Percentiles rank a stretch among this genome's conserved stretches.
Conservation (phyloP, 1,140 invertebrate genomes). For the Bombus turneri region DNA sequence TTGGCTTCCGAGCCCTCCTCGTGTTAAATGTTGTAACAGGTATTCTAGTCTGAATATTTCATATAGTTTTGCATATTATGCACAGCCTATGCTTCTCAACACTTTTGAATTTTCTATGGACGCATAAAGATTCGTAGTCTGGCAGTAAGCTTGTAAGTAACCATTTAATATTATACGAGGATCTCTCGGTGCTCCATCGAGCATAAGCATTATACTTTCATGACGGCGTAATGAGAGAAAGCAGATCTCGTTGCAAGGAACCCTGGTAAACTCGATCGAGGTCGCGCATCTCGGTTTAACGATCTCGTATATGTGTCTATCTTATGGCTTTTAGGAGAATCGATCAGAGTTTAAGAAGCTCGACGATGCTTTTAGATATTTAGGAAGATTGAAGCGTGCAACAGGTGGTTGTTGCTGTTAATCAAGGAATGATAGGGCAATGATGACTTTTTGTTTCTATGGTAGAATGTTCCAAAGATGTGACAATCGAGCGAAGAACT, state of each 20-base stretch:
- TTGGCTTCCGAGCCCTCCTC: no score
- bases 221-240: conserved; percentile 58
- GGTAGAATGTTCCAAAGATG: no score
- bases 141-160: neutral
- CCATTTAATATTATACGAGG: neutral
- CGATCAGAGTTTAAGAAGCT: neutral
- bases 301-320: neutral
- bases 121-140: no score
- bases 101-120: no score
- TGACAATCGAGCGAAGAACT: no score
- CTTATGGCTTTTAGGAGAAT: neutral
- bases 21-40: no score
- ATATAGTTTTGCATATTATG: no score
- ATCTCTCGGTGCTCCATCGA: conserved; percentile 38
- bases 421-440: no score
- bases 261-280: conserved; percentile 50
- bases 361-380: neutral
- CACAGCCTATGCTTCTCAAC: no score
- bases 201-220: conserved; percentile 56
- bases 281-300: conserved; percentile 21
- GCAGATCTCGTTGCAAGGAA: conserved; percentile 48
- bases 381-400: neutral
- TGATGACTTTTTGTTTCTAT: no score
- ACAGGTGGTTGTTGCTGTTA: neutral
- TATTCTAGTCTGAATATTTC: no score